Evolutionary conservation across 1,140 invertebrate species (phyloP), one percentile per base, ranked within the genome.

Genomic region (Sipha flava): DNA sequence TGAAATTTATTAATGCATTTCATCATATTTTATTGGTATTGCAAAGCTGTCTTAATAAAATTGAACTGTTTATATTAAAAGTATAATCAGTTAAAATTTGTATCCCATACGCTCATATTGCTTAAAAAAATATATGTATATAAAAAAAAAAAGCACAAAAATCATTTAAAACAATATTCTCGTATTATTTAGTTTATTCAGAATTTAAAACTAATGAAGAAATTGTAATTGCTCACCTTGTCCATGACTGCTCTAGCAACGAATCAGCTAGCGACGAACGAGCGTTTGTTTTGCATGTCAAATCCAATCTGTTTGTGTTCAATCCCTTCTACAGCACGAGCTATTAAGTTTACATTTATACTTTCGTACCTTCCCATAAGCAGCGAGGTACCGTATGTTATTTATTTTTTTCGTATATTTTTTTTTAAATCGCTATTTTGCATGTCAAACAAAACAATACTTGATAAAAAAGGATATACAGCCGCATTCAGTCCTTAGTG

Each of bases 201-300:
- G n/a, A n/a, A n/a, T n/a, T n/a, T n/a, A n/a, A n/a, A n/a, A n/a
- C n/a, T n/a, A 47, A 49, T n/a, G 16, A 26, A 10, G 4, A 64
- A 21, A 37, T n/a, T 68, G 26, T 43, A 68, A 68, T 68, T 31
- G 7, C 66, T 70, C 43, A 70, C 66, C 43, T 70, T 70, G 21
- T 70, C 66, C 66, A 70, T 70, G 26, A 70, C 43, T 16, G 40
- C 21, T 23, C 10, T 23, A 14, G 16, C 23, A 70, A 45, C 16
- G 26, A 10, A 47, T 29, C 66, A n/a, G 23, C 26, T 9, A 75
- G 49, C 70, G 23, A 75, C 49, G 47, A 14, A 14, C 70, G 29
- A 75, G 70, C 70, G 70, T 75, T 75, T 75, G 70, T 75, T 75
- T 75, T 75, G 70, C 45, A 75, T 75, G 70, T 75, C 70, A 52